A percentile compares a stretch with the other conserved stretches of the same genome.
These are phyloP conservation scores for Matsumurasca onukii DNA, from an alignment of 1,140 invertebrate species.

Conservation along the genomic window DNA sequence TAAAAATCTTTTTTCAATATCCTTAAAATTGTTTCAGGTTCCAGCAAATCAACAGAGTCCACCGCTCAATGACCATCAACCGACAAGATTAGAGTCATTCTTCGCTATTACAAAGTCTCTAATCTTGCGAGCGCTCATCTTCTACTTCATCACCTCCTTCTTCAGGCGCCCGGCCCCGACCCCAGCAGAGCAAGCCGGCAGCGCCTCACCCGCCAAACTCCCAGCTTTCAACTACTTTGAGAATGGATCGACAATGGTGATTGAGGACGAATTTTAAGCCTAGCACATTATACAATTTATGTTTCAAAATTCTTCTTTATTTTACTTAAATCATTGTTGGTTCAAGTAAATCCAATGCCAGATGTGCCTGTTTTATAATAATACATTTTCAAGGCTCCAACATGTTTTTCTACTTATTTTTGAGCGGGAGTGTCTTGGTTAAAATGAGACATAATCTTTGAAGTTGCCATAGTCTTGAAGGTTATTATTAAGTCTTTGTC, in stretches of 20 bases:
- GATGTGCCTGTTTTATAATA: no score
- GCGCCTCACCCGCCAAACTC: conserved; percentile 47
- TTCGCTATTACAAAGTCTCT: conserved; percentile 80
- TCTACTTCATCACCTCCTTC: conserved; percentile 92
- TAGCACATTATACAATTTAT: no score
- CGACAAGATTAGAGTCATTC: conserved; percentile 56
- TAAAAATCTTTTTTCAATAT: no score
- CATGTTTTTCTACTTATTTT: no score
- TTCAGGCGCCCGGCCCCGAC: conserved; percentile 68
- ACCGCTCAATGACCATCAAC: conserved; percentile 24
- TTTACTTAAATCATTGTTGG: no score
- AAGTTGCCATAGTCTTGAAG: no score
- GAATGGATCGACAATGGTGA: conserved; percentile 76
- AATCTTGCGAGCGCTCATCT: conserved; percentile 83
- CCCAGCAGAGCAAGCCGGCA: conserved; percentile 43
- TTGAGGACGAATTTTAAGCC: conserved; percentile 33
- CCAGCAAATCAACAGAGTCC: neutral
- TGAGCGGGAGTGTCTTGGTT: no score
- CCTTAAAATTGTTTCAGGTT: neutral
- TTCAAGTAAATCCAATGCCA: no score
- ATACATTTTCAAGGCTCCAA: no score
- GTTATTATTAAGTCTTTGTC: no score
- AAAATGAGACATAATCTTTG: no score
- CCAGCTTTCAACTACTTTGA: conserved; percentile 79
- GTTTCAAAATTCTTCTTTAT: neutral